Conservation (phyloP, 2,797 vertebrate species). For the Thripadectes ignobilis region DNA sequence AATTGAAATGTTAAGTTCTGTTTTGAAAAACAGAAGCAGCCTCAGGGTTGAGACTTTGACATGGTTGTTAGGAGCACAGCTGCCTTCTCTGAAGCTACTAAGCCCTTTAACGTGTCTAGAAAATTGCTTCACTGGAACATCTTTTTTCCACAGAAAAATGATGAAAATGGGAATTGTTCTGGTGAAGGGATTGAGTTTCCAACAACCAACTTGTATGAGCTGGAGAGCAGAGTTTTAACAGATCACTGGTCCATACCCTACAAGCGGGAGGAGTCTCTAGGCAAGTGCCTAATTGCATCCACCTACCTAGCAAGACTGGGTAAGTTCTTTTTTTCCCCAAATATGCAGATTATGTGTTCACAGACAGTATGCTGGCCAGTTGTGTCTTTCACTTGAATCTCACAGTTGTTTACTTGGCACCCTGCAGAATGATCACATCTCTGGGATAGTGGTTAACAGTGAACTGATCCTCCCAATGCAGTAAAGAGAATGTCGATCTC, state of each 20-base stretch:
- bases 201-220: constrained; percentile 96
- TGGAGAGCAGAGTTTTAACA: constrained; percentile 97
- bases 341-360: background rate
- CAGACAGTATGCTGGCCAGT: background rate
- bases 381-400: background rate
- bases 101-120: background rate
- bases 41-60: background rate
- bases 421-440: background rate
- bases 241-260: constrained; percentile 99
- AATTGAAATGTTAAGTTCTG: background rate
- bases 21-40: background rate
- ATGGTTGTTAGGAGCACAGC: background rate
- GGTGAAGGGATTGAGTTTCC: constrained; percentile 96
- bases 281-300: constrained; percentile 96
- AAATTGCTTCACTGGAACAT: background rate
- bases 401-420: background rate
- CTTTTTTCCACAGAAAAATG: constrained; percentile 84
- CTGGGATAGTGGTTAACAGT: background rate
- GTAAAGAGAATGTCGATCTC: background rate
- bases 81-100: background rate
- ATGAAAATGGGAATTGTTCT: constrained; percentile 98
- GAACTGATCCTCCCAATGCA: background rate
- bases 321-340: constrained; percentile 69
- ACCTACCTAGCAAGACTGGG: constrained; percentile 93
- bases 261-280: constrained; percentile 95